A percentile compares a stretch with the other conserved stretches of the same genome.
Conservation (phyloP, 1,140 invertebrate species). For the Kradibia gibbosae region DNA sequence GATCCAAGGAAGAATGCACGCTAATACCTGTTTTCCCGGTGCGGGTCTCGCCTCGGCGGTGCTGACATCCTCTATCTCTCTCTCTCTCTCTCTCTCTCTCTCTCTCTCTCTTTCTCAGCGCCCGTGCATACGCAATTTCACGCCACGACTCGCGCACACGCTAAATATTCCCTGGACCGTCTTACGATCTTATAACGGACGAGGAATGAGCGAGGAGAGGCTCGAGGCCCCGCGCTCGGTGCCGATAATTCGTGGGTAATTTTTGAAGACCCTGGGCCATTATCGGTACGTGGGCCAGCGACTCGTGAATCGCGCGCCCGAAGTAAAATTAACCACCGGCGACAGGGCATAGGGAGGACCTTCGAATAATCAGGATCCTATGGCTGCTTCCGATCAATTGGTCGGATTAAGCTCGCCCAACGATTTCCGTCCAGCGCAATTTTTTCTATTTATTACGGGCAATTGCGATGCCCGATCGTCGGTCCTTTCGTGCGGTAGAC, state of each 20-base stretch:
- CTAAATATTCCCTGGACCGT: neutral
- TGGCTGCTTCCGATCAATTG: too few species aligned
- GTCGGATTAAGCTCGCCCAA: too few species aligned
- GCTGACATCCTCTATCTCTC: neutral
- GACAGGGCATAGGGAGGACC: too few species aligned
- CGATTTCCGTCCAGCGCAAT: too few species aligned
- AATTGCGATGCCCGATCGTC: too few species aligned
- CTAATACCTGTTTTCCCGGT: neutral
- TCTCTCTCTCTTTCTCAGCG: neutral
- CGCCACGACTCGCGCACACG: neutral
- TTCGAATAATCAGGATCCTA: too few species aligned
- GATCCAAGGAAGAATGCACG: neutral
- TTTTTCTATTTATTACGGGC: too few species aligned
- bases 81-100: neutral
- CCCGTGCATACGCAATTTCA: neutral
- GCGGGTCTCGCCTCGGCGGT: neutral
- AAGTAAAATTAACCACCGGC: too few species aligned
- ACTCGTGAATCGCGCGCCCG: too few species aligned
- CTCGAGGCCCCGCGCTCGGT: neutral
- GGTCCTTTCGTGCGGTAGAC: too few species aligned
- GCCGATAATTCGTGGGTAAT: constrained; percentile 1
- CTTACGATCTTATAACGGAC: constrained; percentile 18
- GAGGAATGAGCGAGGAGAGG: constrained; percentile 6
- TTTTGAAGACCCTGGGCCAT: neutral
- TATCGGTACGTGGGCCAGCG: too few species aligned